phyloP scores from a whole-genome alignment of 2,888 invertebrate species.

The Watsonalla binaria region DNA sequence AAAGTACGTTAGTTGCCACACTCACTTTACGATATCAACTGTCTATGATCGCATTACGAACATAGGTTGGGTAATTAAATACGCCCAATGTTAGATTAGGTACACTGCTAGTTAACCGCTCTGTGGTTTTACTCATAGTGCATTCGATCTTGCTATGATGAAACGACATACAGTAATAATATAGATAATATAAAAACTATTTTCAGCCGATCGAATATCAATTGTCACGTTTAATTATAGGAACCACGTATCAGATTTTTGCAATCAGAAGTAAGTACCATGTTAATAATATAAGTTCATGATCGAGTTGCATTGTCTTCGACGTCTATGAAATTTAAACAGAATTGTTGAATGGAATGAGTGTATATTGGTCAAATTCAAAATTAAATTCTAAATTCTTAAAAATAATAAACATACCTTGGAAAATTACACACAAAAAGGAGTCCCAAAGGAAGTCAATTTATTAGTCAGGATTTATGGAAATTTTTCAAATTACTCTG shows the following conservation, averaged over 20 bases:
- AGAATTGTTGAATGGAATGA: too few species aligned
- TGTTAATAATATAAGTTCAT: background rate
- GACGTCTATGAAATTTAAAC: too few species aligned
- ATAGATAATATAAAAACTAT: constrained; percentile 25
- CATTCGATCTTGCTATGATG: constrained; percentile 56
- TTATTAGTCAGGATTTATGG: too few species aligned
- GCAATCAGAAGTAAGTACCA: constrained; percentile 1
- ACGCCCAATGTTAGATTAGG: constrained; percentile 34
- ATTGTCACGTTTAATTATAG: constrained; percentile 19
- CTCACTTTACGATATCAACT: constrained; percentile 49
- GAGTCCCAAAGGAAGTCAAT: too few species aligned
- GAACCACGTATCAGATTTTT: background rate
- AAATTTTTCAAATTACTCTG: too few species aligned
- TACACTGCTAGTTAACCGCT: constrained; percentile 35
- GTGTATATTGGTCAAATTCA: too few species aligned
- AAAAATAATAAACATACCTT: too few species aligned
- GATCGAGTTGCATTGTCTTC: too few species aligned
- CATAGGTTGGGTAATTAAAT: constrained; percentile 58
- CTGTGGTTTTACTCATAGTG: constrained; percentile 55
- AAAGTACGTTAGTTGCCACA: constrained; percentile 33
- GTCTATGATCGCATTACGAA: constrained; percentile 53
- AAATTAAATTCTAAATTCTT: too few species aligned
- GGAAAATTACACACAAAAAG: too few species aligned
- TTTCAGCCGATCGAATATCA: constrained; percentile 33
- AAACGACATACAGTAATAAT: constrained; percentile 42